Percentiles rank a stretch among this genome's conserved stretches.
Conservation (phyloP, 2,113 vertebrate genomes). For the Dipodomys merriami region DNA sequence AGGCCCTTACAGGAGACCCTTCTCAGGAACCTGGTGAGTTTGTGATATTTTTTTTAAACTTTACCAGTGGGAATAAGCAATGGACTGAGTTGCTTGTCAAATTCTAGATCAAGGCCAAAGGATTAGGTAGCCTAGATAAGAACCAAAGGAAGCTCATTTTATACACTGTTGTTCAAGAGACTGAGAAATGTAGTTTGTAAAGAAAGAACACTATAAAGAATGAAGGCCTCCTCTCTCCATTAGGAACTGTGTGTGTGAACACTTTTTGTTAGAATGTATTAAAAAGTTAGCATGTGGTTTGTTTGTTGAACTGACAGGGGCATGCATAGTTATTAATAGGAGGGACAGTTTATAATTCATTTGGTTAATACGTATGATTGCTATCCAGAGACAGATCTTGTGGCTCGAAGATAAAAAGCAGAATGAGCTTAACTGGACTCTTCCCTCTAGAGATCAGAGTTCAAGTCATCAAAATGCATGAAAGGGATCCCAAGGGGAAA, state of each 20-base stretch:
- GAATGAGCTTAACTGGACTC: slow-evolving; percentile 43
- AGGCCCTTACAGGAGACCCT: slow-evolving; percentile 31
- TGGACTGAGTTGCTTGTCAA: slow-evolving; percentile 53
- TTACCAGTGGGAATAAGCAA: slow-evolving; percentile 62
- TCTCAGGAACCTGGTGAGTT: slow-evolving; percentile 58
- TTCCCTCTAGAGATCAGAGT: background rate
- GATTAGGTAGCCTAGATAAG: slow-evolving; percentile 63
- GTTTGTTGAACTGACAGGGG: slow-evolving; percentile 7
- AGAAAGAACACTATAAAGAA: slow-evolving; percentile 15
- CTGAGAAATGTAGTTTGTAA: slow-evolving; percentile 41
- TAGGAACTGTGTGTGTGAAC: background rate
- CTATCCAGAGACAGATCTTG: background rate
- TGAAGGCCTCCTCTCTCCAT: background rate
- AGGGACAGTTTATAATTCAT: slow-evolving; percentile 27
- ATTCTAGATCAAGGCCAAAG: slow-evolving; percentile 66
- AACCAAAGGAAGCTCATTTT: slow-evolving; percentile 47
- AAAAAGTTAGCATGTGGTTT: background rate
- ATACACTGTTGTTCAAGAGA: slow-evolving; percentile 27
- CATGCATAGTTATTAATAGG: background rate
- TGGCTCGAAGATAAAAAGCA: slow-evolving; percentile 29
- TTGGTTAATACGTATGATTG: background rate
- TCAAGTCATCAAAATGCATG: background rate
- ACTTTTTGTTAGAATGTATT: background rate
- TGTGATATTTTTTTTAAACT: background rate
- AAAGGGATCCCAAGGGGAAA: background rate